Evolutionary conservation across 2,888 invertebrate species (phyloP).

Genomic region (Poecilus cupreus): DNA sequence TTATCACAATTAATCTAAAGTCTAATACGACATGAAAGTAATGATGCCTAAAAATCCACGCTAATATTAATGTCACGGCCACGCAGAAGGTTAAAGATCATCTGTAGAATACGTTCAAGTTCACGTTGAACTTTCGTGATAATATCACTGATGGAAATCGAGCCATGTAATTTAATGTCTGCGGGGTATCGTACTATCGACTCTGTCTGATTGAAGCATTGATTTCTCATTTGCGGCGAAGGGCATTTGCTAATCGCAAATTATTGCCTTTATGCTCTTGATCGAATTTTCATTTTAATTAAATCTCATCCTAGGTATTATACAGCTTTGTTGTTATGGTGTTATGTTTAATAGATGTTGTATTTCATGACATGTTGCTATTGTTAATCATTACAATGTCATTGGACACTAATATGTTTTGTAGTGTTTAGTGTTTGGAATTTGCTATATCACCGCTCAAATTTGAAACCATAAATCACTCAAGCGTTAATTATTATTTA

Average conservation of each 20-base stretch:
- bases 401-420: too few species aligned
- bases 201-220: neutral
- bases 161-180: conserved; percentile 20
- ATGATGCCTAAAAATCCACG: conserved; percentile 8
- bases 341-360: too few species aligned
- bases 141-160: conserved; percentile 12
- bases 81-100: conserved; percentile 3
- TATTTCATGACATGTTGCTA: too few species aligned
- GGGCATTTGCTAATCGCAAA: conserved; percentile 14
- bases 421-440: too few species aligned
- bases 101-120: conserved; percentile 5
- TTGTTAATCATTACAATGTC: too few species aligned
- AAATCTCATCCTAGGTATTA: neutral
- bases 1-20: conserved; percentile 27
- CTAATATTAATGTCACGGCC: conserved; percentile 17
- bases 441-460: too few species aligned
- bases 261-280: neutral
- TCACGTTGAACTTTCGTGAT: conserved; percentile 13
- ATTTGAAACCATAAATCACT: too few species aligned
- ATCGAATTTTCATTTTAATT: neutral
- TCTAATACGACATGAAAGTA: neutral
- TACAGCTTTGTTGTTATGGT: neutral
- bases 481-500: too few species aligned
- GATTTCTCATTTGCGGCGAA: conserved; percentile 23
- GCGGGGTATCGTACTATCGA: neutral